These are phyloP conservation scores for Nysson spinosus DNA, from an alignment of 2,888 invertebrate genomes.

Conservation along the genomic window DNA sequence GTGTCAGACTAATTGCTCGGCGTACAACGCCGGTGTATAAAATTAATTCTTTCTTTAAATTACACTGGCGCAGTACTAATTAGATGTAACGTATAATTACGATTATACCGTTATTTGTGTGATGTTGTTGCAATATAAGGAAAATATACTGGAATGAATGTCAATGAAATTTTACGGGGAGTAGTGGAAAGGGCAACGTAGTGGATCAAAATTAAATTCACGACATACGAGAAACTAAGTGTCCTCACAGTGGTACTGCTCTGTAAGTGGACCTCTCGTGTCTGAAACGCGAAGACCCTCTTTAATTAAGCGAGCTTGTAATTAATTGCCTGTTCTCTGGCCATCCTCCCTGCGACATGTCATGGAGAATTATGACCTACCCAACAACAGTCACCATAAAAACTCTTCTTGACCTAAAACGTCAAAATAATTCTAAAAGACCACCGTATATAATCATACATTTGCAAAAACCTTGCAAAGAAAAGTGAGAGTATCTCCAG, in stretches of 20 bases:
- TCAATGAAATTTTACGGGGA: not conserved
- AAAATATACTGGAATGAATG: slow-evolving; percentile 7
- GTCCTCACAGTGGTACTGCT: slow-evolving; percentile 16
- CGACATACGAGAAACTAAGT: slow-evolving; percentile 21
- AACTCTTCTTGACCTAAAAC: slow-evolving; percentile 23
- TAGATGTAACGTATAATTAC: slow-evolving; percentile 24
- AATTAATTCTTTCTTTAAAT: slow-evolving; percentile 23
- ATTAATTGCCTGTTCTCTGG: slow-evolving; percentile 50
- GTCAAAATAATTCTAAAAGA: not conserved
- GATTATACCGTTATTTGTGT: not conserved
- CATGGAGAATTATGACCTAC: slow-evolving; percentile 45
- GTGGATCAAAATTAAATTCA: slow-evolving; percentile 34
- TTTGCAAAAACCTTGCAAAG: no score
- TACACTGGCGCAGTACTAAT: slow-evolving; percentile 14
- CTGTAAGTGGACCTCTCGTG: slow-evolving; percentile 41
- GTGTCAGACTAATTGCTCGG: slow-evolving; percentile 22
- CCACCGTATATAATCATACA: not conserved
- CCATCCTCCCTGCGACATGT: slow-evolving; percentile 39
- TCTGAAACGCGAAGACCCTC: slow-evolving; percentile 48
- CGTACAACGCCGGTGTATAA: slow-evolving; percentile 39
- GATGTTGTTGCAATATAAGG: no score
- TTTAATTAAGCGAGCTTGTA: slow-evolving; percentile 56
- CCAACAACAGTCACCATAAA: slow-evolving; percentile 17
- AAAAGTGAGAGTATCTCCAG: no score
- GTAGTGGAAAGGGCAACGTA: not conserved